Conservation (phyloP, 53 echinoderm and acorn worm species). For the Apostichopus leukothele region DNA sequence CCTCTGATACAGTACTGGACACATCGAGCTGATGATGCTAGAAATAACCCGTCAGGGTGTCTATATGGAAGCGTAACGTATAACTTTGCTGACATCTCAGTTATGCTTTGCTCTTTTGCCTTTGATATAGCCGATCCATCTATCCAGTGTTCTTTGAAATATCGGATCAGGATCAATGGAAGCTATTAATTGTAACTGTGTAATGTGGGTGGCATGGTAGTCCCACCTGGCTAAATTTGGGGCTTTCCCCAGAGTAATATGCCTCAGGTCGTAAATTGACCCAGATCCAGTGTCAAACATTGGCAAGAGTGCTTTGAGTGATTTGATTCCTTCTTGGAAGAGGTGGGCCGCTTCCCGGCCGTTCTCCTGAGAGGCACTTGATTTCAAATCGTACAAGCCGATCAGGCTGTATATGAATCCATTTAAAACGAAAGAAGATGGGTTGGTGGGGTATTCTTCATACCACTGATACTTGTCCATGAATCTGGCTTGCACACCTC, state of each 20-base stretch:
- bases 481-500: slow-evolving; percentile 85
- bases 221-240: slow-evolving; percentile 98
- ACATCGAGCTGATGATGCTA: background rate
- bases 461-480: slow-evolving; percentile 97
- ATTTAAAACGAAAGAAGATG: slow-evolving; percentile 91
- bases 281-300: slow-evolving; percentile 91
- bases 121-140: slow-evolving; percentile 96
- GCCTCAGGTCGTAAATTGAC: slow-evolving; percentile 93
- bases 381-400: slow-evolving; percentile 84
- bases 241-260: slow-evolving; percentile 80
- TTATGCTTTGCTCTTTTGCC: slow-evolving; percentile 91
- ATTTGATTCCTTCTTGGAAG: slow-evolving; percentile 81
- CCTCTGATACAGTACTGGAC: background rate
- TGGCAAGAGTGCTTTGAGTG: slow-evolving; percentile 81
- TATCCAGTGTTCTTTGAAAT: slow-evolving; percentile 76
- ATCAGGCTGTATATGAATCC: slow-evolving; percentile 98
- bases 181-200: slow-evolving; percentile 82
- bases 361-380: slow-evolving; percentile 69
- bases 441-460: slow-evolving; percentile 96
- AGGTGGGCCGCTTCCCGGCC: slow-evolving; percentile 82
- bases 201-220: slow-evolving; percentile 95
- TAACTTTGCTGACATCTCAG: slow-evolving; percentile 9
- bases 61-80: background rate
- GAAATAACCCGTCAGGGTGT: background rate
- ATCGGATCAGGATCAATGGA: slow-evolving; percentile 86